A percentile compares a stretch with the other conserved stretches of the same genome.
phyloP scores from a whole-genome alignment of 2,888 invertebrate genomes.

The Suillia variegata region DNA sequence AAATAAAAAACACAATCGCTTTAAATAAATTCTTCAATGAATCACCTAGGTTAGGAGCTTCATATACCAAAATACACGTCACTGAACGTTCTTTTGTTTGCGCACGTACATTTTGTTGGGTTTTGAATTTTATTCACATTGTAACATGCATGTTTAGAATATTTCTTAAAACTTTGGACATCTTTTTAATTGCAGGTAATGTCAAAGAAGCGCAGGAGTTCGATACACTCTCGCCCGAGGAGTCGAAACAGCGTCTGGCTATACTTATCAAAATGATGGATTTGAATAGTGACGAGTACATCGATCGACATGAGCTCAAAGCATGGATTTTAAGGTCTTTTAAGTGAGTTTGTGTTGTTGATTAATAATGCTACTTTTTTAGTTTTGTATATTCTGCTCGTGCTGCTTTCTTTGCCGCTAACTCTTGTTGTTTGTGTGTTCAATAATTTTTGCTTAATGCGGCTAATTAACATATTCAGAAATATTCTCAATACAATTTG shows the following conservation, averaged over 20 bases:
- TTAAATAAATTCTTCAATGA: too few relatives aligned
- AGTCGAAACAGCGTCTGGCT: conserved; percentile 78
- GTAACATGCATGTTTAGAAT: too few relatives aligned
- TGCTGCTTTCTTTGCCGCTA: not conserved
- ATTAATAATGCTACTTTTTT: conserved; percentile 39
- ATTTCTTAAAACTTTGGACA: too few relatives aligned
- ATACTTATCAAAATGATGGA: conserved; percentile 88
- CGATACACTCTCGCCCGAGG: conserved; percentile 83
- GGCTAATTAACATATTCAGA: not conserved
- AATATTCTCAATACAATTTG: too few relatives aligned
- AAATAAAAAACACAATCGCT: too few relatives aligned
- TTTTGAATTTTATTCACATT: too few relatives aligned
- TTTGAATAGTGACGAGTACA: conserved; percentile 75
- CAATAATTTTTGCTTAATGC: not conserved
- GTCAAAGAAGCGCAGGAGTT: conserved; percentile 90
- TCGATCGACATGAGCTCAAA: conserved; percentile 83
- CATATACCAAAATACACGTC: too few relatives aligned
- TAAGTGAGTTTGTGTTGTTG: conserved; percentile 65
- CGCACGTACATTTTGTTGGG: too few relatives aligned
- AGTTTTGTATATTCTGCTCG: not conserved
- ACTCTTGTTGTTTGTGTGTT: not conserved
- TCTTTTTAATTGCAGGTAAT: conserved; percentile 81
- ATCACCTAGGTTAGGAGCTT: too few relatives aligned
- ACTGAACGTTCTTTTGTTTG: too few relatives aligned
- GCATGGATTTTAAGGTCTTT: conserved; percentile 94